Evolutionary conservation across 2,797 vertebrate genomes (phyloP).

Genomic region (Anguilla marmorata): DNA sequence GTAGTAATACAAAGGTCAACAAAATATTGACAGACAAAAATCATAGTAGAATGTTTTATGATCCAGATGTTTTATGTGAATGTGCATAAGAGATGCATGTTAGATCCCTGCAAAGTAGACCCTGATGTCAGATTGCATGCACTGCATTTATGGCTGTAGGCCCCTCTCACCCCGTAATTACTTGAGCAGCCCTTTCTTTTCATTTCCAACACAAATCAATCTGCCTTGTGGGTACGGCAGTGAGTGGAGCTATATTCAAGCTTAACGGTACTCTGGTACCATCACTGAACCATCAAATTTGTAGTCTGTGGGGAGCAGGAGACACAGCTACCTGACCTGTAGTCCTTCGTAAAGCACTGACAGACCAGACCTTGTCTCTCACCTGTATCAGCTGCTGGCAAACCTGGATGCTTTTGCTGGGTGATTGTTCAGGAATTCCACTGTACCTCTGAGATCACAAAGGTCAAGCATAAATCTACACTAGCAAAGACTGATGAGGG

Average conservation of each 20-base stretch:
- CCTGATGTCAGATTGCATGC: not conserved
- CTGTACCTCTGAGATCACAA: not conserved
- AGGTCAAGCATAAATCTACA: slow-evolving; percentile 10
- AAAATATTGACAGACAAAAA: too few relatives aligned
- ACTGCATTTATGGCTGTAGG: not conserved
- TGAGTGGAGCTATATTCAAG: not conserved
- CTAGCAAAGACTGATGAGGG: not conserved
- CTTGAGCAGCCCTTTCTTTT: not conserved
- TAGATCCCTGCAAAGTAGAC: not conserved
- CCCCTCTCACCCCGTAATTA: not conserved
- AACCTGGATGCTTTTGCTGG: slow-evolving; percentile 21
- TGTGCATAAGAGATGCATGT: too few relatives aligned
- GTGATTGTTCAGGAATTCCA: not conserved
- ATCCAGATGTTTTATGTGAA: too few relatives aligned
- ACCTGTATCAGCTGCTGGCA: not conserved
- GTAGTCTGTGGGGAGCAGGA: not conserved
- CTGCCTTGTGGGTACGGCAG: not conserved
- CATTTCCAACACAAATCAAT: not conserved
- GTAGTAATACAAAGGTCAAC: too few relatives aligned
- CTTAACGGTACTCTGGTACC: not conserved
- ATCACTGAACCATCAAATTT: not conserved
- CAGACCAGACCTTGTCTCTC: not conserved
- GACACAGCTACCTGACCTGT: not conserved
- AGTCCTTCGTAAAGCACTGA: not conserved
- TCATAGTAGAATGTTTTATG: too few relatives aligned